These are phyloP conservation scores for Gymnoscopelus braueri DNA, from an alignment of 2,797 vertebrate genomes.

Conservation along the genomic window DNA sequence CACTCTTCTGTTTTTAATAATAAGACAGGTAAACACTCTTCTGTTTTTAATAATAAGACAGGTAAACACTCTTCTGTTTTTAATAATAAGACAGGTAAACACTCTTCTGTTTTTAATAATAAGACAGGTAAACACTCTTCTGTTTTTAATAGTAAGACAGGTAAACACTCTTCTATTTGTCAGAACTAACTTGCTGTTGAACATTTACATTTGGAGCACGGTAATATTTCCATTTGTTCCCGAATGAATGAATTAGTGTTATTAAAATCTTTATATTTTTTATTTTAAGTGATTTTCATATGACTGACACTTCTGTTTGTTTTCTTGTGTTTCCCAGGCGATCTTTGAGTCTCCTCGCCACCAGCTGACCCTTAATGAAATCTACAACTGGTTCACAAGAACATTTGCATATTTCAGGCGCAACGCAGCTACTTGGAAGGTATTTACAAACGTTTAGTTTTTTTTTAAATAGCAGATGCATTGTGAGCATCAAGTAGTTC, in stretches of 20 bases:
- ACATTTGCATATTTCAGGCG: slow-evolving; percentile 98
- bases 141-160: slow-evolving; percentile 94
- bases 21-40: no score
- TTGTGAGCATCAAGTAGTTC: no score
- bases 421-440: slow-evolving; percentile 99
- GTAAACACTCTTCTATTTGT: slow-evolving; percentile 72
- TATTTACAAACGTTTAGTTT: slow-evolving; percentile 64
- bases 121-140: no score
- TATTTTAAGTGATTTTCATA: not conserved
- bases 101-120: no score
- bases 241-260: not conserved
- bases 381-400: slow-evolving; percentile 99
- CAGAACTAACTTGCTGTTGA: no score
- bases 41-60: no score
- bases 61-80: no score
- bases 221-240: no score
- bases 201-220: no score
- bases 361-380: slow-evolving; percentile 99
- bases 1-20: no score
- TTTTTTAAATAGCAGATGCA: no score
- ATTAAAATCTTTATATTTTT: not conserved
- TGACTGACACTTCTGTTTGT: not conserved
- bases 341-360: slow-evolving; percentile 98
- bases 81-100: no score
- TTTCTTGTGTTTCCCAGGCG: slow-evolving; percentile 80